A percentile compares a stretch with the other conserved stretches of the same genome.
Evolutionary conservation across 2,888 invertebrate genomes (phyloP).

Genomic region (Chymomyza fuscimana): DNA sequence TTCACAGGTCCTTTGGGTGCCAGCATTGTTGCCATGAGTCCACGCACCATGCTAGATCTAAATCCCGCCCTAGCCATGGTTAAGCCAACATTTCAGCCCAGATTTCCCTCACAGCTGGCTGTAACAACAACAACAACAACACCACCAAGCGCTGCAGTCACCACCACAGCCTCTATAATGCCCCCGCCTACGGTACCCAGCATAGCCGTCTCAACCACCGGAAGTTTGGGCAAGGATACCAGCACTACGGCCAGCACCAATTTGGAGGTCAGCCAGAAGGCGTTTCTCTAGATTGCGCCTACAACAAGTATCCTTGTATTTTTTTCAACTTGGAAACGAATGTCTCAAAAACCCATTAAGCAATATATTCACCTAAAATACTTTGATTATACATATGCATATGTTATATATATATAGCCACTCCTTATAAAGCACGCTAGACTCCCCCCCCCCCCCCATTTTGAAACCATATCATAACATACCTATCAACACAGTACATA

Average conservation of each 20-base stretch:
- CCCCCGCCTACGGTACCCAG: slow-evolving; percentile 48
- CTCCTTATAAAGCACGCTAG: background rate
- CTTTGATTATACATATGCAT: background rate
- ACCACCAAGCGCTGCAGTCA: slow-evolving; percentile 48
- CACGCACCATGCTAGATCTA: slow-evolving; percentile 78
- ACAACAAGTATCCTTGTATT: background rate
- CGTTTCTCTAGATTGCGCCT: slow-evolving; percentile 49
- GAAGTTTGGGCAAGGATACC: slow-evolving; percentile 54
- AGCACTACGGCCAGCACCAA: slow-evolving; percentile 46
- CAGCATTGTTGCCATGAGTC: slow-evolving; percentile 80
- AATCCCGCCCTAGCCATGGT: slow-evolving; percentile 80
- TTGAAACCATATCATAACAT: slow-evolving; percentile 64
- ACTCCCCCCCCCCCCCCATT: background rate
- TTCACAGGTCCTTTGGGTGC: slow-evolving; percentile 80
- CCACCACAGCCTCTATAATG: slow-evolving; percentile 24
- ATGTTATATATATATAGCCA: background rate
- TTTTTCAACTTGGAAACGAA: background rate
- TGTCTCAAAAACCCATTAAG: slow-evolving; percentile 10
- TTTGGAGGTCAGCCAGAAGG: slow-evolving; percentile 58
- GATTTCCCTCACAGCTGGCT: slow-evolving; percentile 61
- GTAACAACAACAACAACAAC: slow-evolving; percentile 33
- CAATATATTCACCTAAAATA: slow-evolving; percentile 8
- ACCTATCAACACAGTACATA: slow-evolving; percentile 51
- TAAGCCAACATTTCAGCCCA: slow-evolving; percentile 78
- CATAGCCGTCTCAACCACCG: slow-evolving; percentile 64